These are phyloP conservation scores for Clarias fuscus DNA, from an alignment of 2,797 vertebrate genomes.

Conservation along the genomic window DNA sequence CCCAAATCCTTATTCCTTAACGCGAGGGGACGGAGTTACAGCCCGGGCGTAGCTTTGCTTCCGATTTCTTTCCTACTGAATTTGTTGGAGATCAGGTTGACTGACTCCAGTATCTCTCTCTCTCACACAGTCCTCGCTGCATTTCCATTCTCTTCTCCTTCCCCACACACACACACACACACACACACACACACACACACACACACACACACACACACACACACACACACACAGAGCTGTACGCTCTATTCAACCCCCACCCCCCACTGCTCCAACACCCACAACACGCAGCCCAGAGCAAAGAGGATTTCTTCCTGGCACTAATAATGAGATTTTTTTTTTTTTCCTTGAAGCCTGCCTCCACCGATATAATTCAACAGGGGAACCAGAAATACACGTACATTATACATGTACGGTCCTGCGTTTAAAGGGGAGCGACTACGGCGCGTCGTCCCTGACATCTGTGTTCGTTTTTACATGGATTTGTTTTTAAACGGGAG, in stretches of 20 bases:
- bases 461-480: slow-evolving; percentile 15
- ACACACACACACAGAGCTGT: slow-evolving; percentile 39
- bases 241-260: slow-evolving; percentile 50
- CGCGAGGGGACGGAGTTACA: neutral
- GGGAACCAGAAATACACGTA: slow-evolving; percentile 54
- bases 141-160: slow-evolving; percentile 40
- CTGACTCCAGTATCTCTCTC: slow-evolving; percentile 37
- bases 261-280: slow-evolving; percentile 51
- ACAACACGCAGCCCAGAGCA: slow-evolving; percentile 54
- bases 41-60: slow-evolving; percentile 14
- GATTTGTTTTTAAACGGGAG: slow-evolving; percentile 12
- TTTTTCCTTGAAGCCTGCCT: slow-evolving; percentile 53
- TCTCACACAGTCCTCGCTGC: slow-evolving; percentile 40
- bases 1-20: neutral
- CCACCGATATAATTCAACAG: slow-evolving; percentile 53
- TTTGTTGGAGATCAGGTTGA: slow-evolving; percentile 41
- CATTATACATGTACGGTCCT: slow-evolving; percentile 62
- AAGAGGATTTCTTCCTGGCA: slow-evolving; percentile 56
- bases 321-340: slow-evolving; percentile 56
- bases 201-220: slow-evolving; percentile 44
- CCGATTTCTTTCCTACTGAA: slow-evolving; percentile 17
- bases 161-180: slow-evolving; percentile 42
- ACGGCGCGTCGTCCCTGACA: slow-evolving; percentile 16
- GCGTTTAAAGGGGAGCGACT: slow-evolving; percentile 16
- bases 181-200: slow-evolving; percentile 39